A percentile compares a stretch with the other conserved stretches of the same genome.
Evolutionary conservation across 2,113 vertebrate genomes (phyloP).

Genomic region (Otus sunia): DNA sequence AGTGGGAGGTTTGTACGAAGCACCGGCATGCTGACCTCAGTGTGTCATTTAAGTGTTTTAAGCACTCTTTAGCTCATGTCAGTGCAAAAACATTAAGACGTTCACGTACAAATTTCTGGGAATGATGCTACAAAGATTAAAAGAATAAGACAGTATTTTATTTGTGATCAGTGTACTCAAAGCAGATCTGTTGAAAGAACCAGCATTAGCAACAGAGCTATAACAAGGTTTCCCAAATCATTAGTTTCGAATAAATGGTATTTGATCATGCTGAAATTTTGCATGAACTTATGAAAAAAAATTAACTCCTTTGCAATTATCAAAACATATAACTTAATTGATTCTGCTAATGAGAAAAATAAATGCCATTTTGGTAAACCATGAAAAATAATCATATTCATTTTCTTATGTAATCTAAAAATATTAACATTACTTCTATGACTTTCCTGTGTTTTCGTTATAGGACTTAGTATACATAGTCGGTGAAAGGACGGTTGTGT

Average conservation of each 20-base stretch:
- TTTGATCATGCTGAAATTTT: slow-evolving; percentile 4
- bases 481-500: background rate
- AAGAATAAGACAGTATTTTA: background rate
- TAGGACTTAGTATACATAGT: background rate
- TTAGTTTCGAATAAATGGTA: slow-evolving; percentile 47
- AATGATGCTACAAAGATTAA: background rate
- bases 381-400: background rate
- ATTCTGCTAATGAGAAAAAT: slow-evolving; percentile 23
- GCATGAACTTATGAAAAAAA: background rate
- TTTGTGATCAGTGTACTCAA: slow-evolving; percentile 25
- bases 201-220: background rate
- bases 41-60: background rate
- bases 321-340: slow-evolving; percentile 25
- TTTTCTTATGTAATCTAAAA: background rate
- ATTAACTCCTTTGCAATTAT: background rate
- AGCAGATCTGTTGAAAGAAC: slow-evolving; percentile 21
- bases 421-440: slow-evolving; percentile 6
- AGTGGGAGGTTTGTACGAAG: background rate
- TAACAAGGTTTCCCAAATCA: background rate
- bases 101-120: background rate
- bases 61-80: background rate
- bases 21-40: background rate
- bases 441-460: background rate
- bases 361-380: background rate
- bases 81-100: background rate